Conservation (phyloP, 2,888 invertebrate species). For the Neria commutata region DNA sequence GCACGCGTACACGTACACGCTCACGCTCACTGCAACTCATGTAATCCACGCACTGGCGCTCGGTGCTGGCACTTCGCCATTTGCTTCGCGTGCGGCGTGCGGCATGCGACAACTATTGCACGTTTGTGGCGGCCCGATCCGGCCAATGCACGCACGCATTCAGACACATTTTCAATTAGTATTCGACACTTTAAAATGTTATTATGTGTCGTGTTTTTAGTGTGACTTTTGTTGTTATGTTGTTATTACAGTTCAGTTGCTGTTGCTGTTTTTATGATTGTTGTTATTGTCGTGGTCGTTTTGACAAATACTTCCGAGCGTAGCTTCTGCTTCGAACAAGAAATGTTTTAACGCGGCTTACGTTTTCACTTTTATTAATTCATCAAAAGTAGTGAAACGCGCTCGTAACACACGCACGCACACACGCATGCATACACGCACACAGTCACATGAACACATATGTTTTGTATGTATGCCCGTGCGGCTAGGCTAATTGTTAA, state of each 20-base stretch:
- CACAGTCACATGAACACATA: conserved; percentile 21
- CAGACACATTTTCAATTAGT: conserved; percentile 31
- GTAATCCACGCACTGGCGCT: neutral
- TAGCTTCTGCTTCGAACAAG: neutral
- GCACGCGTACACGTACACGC: neutral
- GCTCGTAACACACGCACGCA: conserved; percentile 16
- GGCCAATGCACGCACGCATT: conserved; percentile 33
- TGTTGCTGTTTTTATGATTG: conserved; percentile 16
- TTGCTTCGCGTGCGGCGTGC: too few relatives aligned
- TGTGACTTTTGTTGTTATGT: conserved; percentile 39
- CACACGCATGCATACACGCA: conserved; percentile 6
- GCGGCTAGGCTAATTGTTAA: conserved; percentile 15
- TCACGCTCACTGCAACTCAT: neutral
- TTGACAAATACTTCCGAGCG: neutral
- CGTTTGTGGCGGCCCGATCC: too few relatives aligned
- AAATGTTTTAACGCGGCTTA: neutral
- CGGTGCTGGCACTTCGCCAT: too few relatives aligned
- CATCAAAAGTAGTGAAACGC: conserved; percentile 16
- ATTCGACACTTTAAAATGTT: conserved; percentile 41
- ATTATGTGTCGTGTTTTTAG: conserved; percentile 25
- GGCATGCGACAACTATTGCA: too few relatives aligned
- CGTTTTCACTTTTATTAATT: conserved; percentile 28
- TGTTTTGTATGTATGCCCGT: conserved; percentile 28
- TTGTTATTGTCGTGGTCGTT: neutral
- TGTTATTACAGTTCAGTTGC: conserved; percentile 33